phyloP scores from a whole-genome alignment of 2,113 vertebrate species.

The Serilophus lunatus region DNA sequence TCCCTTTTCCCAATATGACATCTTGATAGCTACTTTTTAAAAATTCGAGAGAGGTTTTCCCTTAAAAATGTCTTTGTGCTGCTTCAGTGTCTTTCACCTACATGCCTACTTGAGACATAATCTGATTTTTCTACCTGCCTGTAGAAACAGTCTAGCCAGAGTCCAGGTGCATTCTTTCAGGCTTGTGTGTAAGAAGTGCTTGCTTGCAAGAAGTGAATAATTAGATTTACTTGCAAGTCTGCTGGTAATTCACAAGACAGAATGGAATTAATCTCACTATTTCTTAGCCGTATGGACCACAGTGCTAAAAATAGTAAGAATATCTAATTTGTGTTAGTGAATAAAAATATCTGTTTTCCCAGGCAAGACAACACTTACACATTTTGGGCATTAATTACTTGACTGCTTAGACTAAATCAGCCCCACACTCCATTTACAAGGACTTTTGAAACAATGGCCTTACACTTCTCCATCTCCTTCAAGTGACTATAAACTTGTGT shows the following conservation, averaged over 20 bases:
- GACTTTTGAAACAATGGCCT: neutral
- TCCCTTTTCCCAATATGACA: neutral
- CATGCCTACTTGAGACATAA: neutral
- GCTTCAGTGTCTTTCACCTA: neutral
- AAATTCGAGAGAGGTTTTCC: neutral
- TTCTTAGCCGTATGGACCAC: neutral
- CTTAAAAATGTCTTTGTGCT: neutral
- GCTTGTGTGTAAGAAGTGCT: neutral
- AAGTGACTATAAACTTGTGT: neutral
- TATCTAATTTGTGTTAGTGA: slow-evolving; percentile 21
- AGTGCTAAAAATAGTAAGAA: slow-evolving; percentile 24
- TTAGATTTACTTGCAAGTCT: slow-evolving; percentile 31
- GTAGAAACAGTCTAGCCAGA: neutral
- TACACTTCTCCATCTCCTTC: neutral
- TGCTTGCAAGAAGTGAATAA: slow-evolving; percentile 8
- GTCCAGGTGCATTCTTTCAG: slow-evolving; percentile 17
- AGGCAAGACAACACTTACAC: neutral
- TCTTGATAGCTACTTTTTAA: neutral
- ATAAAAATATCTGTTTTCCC: slow-evolving; percentile 5
- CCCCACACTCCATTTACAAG: neutral
- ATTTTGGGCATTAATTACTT: neutral
- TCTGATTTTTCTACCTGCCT: neutral
- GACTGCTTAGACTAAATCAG: neutral
- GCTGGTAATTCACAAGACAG: neutral
- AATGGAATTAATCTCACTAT: slow-evolving; percentile 1